Conservation (phyloP, 2,113 vertebrate genomes). For the Rhombomys opimus region DNA sequence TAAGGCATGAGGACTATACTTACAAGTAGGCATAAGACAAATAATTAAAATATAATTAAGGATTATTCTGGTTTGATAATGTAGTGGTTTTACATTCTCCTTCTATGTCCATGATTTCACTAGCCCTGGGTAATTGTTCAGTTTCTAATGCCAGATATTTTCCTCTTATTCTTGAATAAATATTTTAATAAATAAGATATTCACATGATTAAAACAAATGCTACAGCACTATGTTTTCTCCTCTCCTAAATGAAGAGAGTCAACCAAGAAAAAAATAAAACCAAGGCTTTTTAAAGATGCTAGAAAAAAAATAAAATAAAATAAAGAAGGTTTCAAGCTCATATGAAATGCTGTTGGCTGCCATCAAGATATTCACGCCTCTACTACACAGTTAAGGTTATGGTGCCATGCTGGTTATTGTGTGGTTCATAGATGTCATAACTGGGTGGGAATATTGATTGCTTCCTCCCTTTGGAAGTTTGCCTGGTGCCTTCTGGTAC, state of each 20-base stretch:
- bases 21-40: not conserved
- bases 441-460: not conserved
- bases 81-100: not conserved
- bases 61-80: not conserved
- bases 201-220: not conserved
- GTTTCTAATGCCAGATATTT: not conserved
- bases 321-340: not conserved
- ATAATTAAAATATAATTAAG: not conserved
- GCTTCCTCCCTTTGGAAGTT: not conserved
- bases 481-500: not conserved
- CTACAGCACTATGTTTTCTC: not conserved
- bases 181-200: not conserved
- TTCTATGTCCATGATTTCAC: not conserved
- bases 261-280: not conserved
- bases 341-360: not conserved
- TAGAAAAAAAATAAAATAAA: not conserved
- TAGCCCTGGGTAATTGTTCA: not conserved
- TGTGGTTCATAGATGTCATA: not conserved
- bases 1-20: not conserved
- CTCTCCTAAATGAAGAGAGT: not conserved
- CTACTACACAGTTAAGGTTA: not conserved
- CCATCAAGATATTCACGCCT: not conserved
- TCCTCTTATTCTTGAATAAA: not conserved
- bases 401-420: not conserved
- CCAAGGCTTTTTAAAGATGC: not conserved